Conservation (phyloP, 1,140 invertebrate species). For the Panagrolaimus sp. region DNA sequence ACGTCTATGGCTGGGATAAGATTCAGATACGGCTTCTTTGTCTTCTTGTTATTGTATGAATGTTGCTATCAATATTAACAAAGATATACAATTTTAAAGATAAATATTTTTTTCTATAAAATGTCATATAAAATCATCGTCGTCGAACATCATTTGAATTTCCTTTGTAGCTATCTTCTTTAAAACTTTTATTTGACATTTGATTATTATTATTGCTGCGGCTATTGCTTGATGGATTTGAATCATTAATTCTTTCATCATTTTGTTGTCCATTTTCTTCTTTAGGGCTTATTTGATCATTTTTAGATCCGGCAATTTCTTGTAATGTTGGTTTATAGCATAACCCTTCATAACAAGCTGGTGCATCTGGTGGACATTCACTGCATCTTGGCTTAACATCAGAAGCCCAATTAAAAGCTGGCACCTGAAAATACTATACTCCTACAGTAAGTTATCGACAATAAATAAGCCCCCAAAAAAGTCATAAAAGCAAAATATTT, state of each 20-base stretch:
- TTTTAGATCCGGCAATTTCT: background rate
- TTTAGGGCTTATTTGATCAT: background rate
- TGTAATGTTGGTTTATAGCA: slow-evolving; percentile 49
- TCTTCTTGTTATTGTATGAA: no score
- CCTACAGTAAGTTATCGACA: slow-evolving; percentile 9
- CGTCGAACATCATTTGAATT: no score
- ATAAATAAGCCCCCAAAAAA: background rate
- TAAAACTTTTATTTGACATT: no score
- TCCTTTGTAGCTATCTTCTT: no score
- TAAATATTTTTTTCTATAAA: no score
- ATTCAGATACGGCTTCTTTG: slow-evolving; percentile 3
- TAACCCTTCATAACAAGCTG: slow-evolving; percentile 54
- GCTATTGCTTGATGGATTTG: no score
- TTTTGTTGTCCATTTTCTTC: no score
- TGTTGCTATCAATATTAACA: no score
- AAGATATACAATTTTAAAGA: no score
- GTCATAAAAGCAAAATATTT: background rate
- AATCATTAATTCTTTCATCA: no score
- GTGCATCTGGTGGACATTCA: slow-evolving; percentile 53
- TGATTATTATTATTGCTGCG: no score
- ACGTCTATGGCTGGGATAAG: slow-evolving; percentile 12
- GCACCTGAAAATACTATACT: slow-evolving; percentile 42
- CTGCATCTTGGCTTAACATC: slow-evolving; percentile 40
- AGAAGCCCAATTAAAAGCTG: slow-evolving; percentile 55
- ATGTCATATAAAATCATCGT: no score